phyloP scores from a whole-genome alignment of 2,113 vertebrate species.

The Mormyrus iriodes region DNA sequence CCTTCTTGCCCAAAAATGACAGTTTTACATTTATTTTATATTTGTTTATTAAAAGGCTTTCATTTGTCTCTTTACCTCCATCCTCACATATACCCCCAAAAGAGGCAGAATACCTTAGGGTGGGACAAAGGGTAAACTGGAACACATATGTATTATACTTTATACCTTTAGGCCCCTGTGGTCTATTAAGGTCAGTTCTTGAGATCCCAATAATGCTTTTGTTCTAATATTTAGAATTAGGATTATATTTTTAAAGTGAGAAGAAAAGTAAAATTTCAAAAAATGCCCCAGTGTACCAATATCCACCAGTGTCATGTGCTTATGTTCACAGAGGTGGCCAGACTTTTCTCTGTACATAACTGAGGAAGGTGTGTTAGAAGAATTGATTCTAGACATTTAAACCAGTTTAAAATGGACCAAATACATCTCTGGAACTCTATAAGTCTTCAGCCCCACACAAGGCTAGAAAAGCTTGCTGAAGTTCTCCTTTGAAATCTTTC shows the following conservation, averaged over 20 bases:
- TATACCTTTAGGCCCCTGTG: background rate
- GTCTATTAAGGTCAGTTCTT: background rate
- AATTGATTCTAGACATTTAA: background rate
- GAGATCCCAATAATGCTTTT: too few relatives aligned
- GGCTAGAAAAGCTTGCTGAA: constrained; percentile 34
- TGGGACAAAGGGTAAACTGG: background rate
- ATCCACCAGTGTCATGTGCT: background rate
- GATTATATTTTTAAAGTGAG: too few relatives aligned
- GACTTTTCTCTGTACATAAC: background rate
- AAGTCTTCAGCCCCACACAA: constrained; percentile 39
- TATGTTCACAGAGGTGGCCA: background rate
- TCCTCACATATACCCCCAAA: background rate
- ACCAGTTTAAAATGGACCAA: background rate
- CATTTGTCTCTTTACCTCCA: background rate
- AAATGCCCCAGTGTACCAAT: background rate
- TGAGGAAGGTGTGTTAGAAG: background rate
- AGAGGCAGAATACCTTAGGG: background rate
- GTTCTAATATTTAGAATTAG: too few relatives aligned
- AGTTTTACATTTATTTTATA: background rate
- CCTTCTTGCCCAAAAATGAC: background rate
- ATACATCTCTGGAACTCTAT: background rate
- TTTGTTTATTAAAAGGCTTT: background rate
- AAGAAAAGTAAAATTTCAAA: too few relatives aligned
- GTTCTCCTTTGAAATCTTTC: constrained; percentile 42
- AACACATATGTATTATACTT: background rate